phyloP scores from a whole-genome alignment of 2,113 vertebrate species.

The Lathamus discolor region DNA sequence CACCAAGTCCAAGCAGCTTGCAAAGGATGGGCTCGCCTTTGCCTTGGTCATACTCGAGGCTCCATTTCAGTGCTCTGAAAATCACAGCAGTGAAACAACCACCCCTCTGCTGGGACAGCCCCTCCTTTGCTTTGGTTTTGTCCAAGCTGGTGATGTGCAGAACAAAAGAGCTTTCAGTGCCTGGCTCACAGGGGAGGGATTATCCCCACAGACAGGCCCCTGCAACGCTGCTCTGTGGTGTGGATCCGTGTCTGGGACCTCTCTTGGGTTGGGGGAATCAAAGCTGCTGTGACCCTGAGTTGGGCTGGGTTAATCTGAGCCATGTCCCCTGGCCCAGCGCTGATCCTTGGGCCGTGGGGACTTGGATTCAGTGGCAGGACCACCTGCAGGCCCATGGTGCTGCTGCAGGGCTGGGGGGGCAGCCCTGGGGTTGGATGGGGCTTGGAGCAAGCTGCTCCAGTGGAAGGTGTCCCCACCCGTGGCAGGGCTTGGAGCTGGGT shows the following conservation, averaged over 20 bases:
- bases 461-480: background rate
- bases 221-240: background rate
- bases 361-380: background rate
- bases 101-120: background rate
- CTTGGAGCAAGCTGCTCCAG: accelerated
- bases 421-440: background rate
- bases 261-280: background rate
- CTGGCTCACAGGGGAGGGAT: background rate
- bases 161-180: slow-evolving; percentile 35
- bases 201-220: background rate
- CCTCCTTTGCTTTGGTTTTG: background rate
- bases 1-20: background rate
- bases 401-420: background rate
- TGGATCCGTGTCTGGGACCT: background rate
- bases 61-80: background rate
- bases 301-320: background rate
- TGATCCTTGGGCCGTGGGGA: background rate
- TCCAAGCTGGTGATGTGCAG: background rate
- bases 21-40: accelerated
- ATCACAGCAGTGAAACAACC: background rate
- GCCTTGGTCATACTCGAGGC: background rate
- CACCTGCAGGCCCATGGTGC: background rate
- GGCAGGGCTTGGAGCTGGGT: background rate
- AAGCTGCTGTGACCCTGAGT: background rate
- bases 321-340: background rate